Evolutionary conservation across 2,888 invertebrate genomes (phyloP).

Genomic region (Tinea semifulvella): DNA sequence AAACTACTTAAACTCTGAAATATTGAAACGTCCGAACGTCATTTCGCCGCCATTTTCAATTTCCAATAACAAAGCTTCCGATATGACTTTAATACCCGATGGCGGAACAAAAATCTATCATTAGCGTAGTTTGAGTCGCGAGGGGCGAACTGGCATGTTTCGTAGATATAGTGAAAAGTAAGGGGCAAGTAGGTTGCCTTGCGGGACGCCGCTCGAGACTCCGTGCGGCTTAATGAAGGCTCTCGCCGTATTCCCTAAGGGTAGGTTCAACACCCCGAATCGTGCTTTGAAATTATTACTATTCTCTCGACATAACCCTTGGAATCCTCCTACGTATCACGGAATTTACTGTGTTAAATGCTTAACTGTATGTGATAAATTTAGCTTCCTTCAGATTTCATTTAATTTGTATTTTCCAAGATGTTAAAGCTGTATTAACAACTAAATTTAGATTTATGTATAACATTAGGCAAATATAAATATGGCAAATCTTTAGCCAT

Average conservation of each 20-base stretch:
- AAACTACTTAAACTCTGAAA: slow-evolving; percentile 39
- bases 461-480: too few species aligned
- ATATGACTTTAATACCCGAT: slow-evolving; percentile 21
- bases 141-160: neutral
- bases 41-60: slow-evolving; percentile 28
- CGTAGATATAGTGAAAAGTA: slow-evolving; percentile 15
- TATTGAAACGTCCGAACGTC: slow-evolving; percentile 27
- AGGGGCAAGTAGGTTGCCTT: slow-evolving; percentile 22
- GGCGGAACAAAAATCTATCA: slow-evolving; percentile 20
- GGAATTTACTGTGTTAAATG: neutral
- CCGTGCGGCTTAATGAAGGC: slow-evolving; percentile 34
- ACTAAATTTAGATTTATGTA: too few species aligned
- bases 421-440: too few species aligned
- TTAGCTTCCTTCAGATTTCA: too few species aligned
- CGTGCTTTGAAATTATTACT: slow-evolving; percentile 13
- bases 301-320: slow-evolving; percentile 4
- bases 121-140: neutral
- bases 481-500: too few species aligned
- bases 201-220: slow-evolving; percentile 25
- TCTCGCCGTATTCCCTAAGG: slow-evolving; percentile 27
- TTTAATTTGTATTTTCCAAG: too few species aligned
- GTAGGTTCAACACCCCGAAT: slow-evolving; percentile 6
- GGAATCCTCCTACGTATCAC: neutral
- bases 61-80: slow-evolving; percentile 31
- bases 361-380: too few species aligned